These are phyloP conservation scores for Thryonomys swinderianus DNA, from an alignment of 2,113 vertebrate species.

Conservation along the genomic window DNA sequence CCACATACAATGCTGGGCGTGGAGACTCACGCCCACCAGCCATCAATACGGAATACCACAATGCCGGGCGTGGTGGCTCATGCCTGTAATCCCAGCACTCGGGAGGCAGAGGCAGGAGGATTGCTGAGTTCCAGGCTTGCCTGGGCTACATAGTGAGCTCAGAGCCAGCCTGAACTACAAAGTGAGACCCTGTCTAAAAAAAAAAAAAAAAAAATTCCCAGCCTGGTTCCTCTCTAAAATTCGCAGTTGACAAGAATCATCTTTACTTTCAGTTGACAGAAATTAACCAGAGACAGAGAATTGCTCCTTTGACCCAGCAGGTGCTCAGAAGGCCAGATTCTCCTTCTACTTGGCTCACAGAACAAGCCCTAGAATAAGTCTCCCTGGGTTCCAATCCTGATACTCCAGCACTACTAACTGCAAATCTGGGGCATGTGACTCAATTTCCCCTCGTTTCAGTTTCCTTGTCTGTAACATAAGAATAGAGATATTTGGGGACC, in stretches of 20 bases:
- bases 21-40: too few relatives aligned
- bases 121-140: too few relatives aligned
- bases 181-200: too few relatives aligned
- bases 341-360: neutral
- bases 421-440: neutral
- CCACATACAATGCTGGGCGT: too few relatives aligned
- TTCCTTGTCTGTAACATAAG: neutral
- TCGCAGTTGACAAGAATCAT: neutral
- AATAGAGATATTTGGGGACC: neutral
- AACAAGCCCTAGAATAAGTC: neutral
- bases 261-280: neutral
- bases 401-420: neutral
- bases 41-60: too few relatives aligned
- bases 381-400: neutral
- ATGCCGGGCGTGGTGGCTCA: too few relatives aligned
- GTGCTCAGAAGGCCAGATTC: neutral
- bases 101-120: too few relatives aligned
- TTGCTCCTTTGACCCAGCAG: neutral
- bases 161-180: too few relatives aligned
- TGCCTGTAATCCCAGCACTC: too few relatives aligned
- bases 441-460: neutral
- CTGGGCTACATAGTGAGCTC: too few relatives aligned
- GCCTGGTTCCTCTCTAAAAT: neutral
- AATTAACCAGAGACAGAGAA: neutral
- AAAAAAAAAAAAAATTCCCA: neutral